phyloP scores from a whole-genome alignment of 2,888 invertebrate species.

The Hyalella azteca region DNA sequence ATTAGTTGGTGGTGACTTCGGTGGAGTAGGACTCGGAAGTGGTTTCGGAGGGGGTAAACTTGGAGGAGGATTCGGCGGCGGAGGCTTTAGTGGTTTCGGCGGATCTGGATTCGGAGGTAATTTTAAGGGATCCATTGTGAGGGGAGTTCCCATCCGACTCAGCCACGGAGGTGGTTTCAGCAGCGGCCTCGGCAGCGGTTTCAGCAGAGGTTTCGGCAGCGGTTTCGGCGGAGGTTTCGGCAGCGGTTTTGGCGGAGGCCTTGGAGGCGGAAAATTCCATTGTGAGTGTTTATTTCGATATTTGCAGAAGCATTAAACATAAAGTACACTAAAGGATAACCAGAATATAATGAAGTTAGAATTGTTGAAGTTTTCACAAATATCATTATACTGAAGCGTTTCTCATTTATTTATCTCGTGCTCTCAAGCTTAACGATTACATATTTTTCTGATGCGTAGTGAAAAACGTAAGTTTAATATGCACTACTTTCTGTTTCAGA shows the following conservation, averaged over 20 bases:
- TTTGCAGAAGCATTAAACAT: neutral
- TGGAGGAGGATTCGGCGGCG: neutral
- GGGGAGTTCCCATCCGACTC: neutral
- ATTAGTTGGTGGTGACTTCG: no score
- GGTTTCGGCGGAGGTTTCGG: neutral
- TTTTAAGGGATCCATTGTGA: neutral
- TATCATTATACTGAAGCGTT: no score
- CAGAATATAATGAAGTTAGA: no score
- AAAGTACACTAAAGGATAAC: no score
- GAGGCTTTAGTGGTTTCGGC: neutral
- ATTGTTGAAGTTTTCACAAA: no score
- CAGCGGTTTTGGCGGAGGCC: neutral
- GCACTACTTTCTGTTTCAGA: no score
- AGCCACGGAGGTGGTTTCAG: neutral
- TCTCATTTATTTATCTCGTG: no score
- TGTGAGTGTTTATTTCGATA: constrained; percentile 4
- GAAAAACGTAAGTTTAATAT: no score
- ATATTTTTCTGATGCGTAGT: no score
- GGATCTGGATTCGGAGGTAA: neutral
- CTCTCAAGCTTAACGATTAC: no score
- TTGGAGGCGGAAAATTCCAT: neutral
- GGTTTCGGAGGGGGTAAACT: neutral
- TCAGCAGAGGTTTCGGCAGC: neutral
- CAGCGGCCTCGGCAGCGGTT: neutral
- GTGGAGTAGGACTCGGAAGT: neutral